Percentiles rank a stretch among this genome's conserved stretches.
Evolutionary conservation across 2,797 vertebrate species (phyloP).

Genomic region (Pachyuromys duprasi): DNA sequence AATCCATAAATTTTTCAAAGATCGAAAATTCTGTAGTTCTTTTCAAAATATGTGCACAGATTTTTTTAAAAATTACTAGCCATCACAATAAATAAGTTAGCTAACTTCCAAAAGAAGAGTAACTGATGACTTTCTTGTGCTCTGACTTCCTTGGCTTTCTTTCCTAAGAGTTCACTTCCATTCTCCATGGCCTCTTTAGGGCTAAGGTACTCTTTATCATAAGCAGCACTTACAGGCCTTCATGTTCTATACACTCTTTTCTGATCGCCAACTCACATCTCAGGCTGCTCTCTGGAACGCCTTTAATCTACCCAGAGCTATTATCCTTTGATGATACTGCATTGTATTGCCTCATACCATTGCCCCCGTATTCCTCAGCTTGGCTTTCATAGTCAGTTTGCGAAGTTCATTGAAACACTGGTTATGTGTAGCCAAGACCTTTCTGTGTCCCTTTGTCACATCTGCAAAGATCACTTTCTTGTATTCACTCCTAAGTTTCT

Average conservation of each 20-base stretch:
- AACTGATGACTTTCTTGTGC: background rate
- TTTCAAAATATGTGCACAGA: background rate
- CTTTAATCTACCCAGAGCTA: background rate
- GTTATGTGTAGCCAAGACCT: background rate
- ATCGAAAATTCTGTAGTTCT: background rate
- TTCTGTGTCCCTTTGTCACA: background rate
- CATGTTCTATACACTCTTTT: background rate
- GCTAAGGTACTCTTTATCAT: background rate
- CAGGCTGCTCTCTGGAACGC: no score
- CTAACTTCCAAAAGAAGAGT: background rate
- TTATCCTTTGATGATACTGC: background rate
- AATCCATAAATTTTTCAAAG: background rate
- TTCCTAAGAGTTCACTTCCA: background rate
- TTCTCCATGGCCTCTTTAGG: background rate
- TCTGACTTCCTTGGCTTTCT: background rate
- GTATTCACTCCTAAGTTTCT: background rate
- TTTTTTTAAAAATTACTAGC: background rate
- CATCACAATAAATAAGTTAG: background rate
- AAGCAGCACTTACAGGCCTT: fast-evolving
- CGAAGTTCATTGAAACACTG: background rate
- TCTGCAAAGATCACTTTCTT: background rate
- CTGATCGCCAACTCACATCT: background rate
- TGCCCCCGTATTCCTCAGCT: background rate
- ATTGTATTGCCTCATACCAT: background rate
- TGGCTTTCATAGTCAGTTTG: background rate